Percentiles rank a stretch among this genome's conserved stretches.
Conservation (phyloP, 1,140 invertebrate genomes). For the Oncopeltus fasciatus region DNA sequence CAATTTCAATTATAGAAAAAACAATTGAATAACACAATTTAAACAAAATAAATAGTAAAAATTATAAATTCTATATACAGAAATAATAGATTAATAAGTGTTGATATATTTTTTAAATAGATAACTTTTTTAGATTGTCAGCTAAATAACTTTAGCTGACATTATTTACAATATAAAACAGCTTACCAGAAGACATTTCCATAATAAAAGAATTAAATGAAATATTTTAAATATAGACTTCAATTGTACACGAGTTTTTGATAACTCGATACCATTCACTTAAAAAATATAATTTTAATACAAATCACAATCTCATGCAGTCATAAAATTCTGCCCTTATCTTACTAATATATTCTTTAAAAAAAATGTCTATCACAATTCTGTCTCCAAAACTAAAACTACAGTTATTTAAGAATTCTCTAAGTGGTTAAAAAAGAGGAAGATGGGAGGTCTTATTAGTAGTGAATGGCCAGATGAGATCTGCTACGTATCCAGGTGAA, state of each 20-base stretch:
- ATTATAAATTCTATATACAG: neutral
- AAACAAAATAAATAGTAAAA: neutral
- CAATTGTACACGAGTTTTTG: too few relatives aligned
- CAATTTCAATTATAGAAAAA: neutral
- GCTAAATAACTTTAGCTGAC: too few relatives aligned
- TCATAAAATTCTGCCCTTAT: neutral
- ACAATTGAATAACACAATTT: neutral
- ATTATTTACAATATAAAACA: too few relatives aligned
- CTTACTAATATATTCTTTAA: neutral
- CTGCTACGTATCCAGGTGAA: constrained; percentile 14
- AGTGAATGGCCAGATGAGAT: neutral
- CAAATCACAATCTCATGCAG: neutral
- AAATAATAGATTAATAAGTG: neutral
- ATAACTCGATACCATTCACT: too few relatives aligned
- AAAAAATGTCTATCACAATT: neutral
- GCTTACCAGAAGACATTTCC: too few relatives aligned
- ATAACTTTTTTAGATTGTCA: too few relatives aligned
- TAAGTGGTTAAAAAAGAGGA: neutral
- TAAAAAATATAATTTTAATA: neutral
- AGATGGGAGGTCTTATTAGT: too few relatives aligned
- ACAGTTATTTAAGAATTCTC: neutral
- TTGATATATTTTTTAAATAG: neutral
- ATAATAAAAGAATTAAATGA: too few relatives aligned
- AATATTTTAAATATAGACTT: too few relatives aligned
- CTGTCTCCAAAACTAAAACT: neutral